Conservation (phyloP, 2,797 vertebrate genomes). For the Lithobates pipiens region DNA sequence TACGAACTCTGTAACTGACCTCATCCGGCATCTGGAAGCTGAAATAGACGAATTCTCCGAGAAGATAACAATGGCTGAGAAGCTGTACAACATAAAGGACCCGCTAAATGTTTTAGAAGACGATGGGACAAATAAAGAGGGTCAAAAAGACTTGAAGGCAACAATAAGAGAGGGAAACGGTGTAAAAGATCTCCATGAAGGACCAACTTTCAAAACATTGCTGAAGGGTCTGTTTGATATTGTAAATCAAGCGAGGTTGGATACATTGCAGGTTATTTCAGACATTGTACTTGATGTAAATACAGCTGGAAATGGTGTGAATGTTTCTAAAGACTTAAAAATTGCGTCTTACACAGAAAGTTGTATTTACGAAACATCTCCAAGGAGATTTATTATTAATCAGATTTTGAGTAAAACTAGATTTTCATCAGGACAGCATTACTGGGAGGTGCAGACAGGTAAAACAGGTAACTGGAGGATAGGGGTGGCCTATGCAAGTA, state of each 20-base stretch:
- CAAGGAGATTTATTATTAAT: not conserved
- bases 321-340: not conserved
- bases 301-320: not conserved
- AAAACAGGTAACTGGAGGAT: not conserved
- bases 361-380: not conserved
- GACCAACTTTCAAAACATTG: not conserved
- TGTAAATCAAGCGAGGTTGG: not conserved
- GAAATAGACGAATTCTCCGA: not conserved
- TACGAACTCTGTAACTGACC: not conserved
- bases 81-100: not conserved
- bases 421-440: not conserved
- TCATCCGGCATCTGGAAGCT: not conserved
- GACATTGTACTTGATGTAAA: not conserved
- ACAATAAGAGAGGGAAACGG: not conserved
- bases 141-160: not conserved
- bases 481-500: not conserved
- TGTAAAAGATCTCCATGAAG: not conserved
- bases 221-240: not conserved
- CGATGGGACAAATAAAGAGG: not conserved
- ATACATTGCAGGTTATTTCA: not conserved
- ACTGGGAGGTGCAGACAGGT: not conserved
- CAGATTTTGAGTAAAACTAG: not conserved
- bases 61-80: not conserved
- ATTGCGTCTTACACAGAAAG: not conserved
- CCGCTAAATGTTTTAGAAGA: constrained; percentile 4